Evolutionary conservation across 1,140 invertebrate species (phyloP), one percentile per base, ranked within the genome.

Genomic region (Paramacrobiotus metropolitanus): DNA sequence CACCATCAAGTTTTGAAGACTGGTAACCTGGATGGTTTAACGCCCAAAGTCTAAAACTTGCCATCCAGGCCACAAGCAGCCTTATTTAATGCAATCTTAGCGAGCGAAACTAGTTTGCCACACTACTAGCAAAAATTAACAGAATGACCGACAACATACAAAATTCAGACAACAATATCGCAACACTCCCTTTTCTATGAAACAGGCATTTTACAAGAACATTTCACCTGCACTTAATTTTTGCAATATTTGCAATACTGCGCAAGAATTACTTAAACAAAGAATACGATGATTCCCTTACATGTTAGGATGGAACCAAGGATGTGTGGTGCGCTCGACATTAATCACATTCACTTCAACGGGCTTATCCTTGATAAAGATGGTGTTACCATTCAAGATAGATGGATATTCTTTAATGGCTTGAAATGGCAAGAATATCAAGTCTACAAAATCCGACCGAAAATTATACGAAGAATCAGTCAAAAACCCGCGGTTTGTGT

Each of bases 301-400:
- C n/a, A 45, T 63, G 28, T 20, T 40, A 61, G 61, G 28, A 30
- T 29, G 59, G 21, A 55, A 65, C 29, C 24, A 20, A 4, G 48
- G 48, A 24, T 60, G 40, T 21, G 29, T 62, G 2, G 44, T 20
- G 21, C 21, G 2, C n/a, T 59, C 40, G 40, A 63, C 31, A 4
- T 21, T 55, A 9, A 24, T 55, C 15, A 55, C 28, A 24, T 24
- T 15, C 15, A 55, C 48, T 9, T 20, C 15, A 4, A 55, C 24
- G 15, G 48, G 48, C 48, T 55, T 4, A 55, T 55, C 48, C 24
- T 15, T 4, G 15, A 20, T 55, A 24, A 55, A 55, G 24, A 55
- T 24, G 9, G 15, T 55, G 15, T 55, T 55, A 9, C 24, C 15
- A 15, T 55, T 15, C 15, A 55, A 24, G 15, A 55, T 9, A 9